These are phyloP conservation scores for Microcebus lehilahytsara DNA, from an alignment of 2,113 vertebrate genomes.

Conservation along the genomic window DNA sequence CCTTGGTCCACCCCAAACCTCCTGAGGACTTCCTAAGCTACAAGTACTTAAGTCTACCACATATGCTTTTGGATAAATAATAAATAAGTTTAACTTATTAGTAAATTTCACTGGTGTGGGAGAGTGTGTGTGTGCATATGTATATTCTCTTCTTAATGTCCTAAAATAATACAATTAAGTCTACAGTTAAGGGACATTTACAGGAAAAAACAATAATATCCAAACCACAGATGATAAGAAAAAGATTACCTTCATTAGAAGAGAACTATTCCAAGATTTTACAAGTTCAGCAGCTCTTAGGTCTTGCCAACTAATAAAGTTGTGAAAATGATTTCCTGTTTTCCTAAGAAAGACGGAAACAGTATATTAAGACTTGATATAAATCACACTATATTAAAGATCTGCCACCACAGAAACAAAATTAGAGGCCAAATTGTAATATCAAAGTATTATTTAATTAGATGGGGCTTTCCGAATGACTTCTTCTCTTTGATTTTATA, in stretches of 20 bases:
- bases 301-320: slow-evolving; percentile 99
- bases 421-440: background rate
- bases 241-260: slow-evolving; percentile 90
- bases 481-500: background rate
- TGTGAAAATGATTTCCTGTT: slow-evolving; percentile 95
- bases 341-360: slow-evolving; percentile 83
- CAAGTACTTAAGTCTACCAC: background rate
- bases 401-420: background rate
- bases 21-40: background rate
- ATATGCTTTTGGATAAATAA: background rate
- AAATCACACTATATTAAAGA: slow-evolving; percentile 24
- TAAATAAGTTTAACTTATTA: background rate
- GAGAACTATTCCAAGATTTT: slow-evolving; percentile 93
- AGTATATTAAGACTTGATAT: slow-evolving; percentile 24
- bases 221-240: slow-evolving; percentile 20
- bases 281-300: slow-evolving; percentile 90
- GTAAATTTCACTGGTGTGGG: background rate
- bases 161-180: slow-evolving; percentile 17
- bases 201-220: slow-evolving; percentile 23
- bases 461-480: background rate
- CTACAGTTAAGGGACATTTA: background rate
- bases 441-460: background rate
- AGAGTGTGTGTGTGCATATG: background rate
- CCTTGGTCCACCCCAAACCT: background rate
- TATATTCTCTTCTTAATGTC: background rate